Evolutionary conservation across 2,888 invertebrate genomes (phyloP), one percentile per base, ranked within the genome.

Genomic region (Arctia plantaginis): DNA sequence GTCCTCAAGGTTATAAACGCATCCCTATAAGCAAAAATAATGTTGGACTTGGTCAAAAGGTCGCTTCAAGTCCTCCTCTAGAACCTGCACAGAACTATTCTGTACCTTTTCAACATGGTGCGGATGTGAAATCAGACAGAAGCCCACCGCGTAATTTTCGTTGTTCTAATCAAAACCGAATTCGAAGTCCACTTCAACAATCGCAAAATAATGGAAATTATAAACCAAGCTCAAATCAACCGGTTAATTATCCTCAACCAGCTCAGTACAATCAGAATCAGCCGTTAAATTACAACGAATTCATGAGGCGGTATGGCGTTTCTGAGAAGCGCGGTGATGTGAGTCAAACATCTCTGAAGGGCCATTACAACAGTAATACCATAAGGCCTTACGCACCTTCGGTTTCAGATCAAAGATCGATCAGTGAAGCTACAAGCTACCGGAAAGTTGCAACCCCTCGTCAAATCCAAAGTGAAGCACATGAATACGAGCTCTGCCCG

Each of bases 401-500:
- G 12, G 10, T 41, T 33, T 13, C 70, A 66, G 51, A 47, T 12
- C 68, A 41, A 33, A 10, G 71, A 64, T 51, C 41, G 27, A 15
- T 55, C 8, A 64, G 62, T 20, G 70, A 75, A 27, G 8, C 33
- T 30, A 20, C 72, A 18, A 35, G 59, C 39, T 64, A 66, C 33
- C 66, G 74, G 20, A 76, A 78, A 35, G 47, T 77, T n/a, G 74
- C 66, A 7, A 83, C 77, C 41, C 77, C 72, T 59, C 70, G 66
- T 13, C 15, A 33, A 69, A 69, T 69, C 1, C 66, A 67, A 8
- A 10, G 10, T 6, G 13, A 30, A 47, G 51, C 66, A 27, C 70
- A 47, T 13, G 1, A 39, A 7, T 69, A 23, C 33, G 39, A 13
- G 0, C 59, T 27, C 1, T 12, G 27, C 35, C 3, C 62, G 0